Evolutionary conservation across 2,888 invertebrate species (phyloP).

Genomic region (Ypsolopha sequella): DNA sequence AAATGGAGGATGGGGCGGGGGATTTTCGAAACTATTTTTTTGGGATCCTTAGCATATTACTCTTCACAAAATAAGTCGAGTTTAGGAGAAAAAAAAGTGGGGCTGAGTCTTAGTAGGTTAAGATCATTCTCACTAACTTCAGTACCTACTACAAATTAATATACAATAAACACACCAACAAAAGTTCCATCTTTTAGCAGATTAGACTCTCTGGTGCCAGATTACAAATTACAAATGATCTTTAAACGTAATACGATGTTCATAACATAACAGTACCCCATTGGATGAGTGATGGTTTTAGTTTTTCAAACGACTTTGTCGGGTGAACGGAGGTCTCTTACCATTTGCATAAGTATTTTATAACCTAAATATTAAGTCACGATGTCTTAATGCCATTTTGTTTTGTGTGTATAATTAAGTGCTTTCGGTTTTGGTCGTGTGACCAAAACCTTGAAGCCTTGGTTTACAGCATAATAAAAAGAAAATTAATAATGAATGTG

Average conservation of each 20-base stretch:
- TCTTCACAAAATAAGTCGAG: too few species aligned
- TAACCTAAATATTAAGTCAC: conserved; percentile 29
- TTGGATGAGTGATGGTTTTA: conserved; percentile 24
- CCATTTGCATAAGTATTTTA: conserved; percentile 40
- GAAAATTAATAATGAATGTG: too few species aligned
- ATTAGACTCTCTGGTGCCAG: conserved; percentile 15
- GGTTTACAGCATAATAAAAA: too few species aligned
- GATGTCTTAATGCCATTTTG: conserved; percentile 32
- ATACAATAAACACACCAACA: neutral
- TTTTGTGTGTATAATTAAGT: too few species aligned
- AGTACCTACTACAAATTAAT: neutral
- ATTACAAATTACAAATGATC: conserved; percentile 31
- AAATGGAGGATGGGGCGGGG: too few species aligned
- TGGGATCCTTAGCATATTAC: too few species aligned
- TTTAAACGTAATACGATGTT: conserved; percentile 33
- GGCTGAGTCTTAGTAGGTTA: too few species aligned
- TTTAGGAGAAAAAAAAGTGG: too few species aligned
- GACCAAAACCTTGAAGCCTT: too few species aligned
- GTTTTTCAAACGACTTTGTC: conserved; percentile 20
- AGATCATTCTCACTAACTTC: too few species aligned
- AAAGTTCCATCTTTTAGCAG: neutral
- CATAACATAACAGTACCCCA: conserved; percentile 21
- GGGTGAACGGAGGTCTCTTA: conserved; percentile 44
- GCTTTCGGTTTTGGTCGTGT: too few species aligned
- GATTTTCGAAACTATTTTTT: too few species aligned